These are phyloP conservation scores for Amphiduros pacificus DNA, from an alignment of 2,888 invertebrate species.

Conservation along the genomic window DNA sequence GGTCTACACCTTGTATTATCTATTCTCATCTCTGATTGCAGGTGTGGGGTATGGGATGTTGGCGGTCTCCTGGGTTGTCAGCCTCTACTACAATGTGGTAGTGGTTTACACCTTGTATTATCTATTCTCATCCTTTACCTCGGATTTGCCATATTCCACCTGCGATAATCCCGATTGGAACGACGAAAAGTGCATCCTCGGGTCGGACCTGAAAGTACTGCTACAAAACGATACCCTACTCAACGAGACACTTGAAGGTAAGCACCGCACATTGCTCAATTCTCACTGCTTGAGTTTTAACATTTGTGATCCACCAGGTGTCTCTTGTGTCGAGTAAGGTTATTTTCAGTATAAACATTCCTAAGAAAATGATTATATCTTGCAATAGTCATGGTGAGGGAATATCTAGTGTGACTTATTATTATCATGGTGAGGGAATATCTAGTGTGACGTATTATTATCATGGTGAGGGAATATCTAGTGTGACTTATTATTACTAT, in stretches of 20 bases:
- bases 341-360: no score
- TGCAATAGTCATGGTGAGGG: no score
- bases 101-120: neutral
- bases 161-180: neutral
- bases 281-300: no score
- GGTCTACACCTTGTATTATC: conserved; percentile 26
- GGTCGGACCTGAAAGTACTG: neutral
- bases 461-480: no score
- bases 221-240: neutral
- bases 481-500: no score
- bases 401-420: no score
- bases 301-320: no score
- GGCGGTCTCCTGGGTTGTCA: neutral
- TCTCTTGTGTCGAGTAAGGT: no score
- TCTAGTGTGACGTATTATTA: no score
- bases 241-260: neutral
- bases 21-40: conserved; percentile 20
- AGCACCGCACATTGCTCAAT: no score
- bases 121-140: neutral
- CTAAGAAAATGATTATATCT: no score
- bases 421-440: no score
- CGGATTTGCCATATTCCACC: neutral
- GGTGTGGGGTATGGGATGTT: neutral
- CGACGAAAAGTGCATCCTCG: neutral
- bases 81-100: neutral